Evolutionary conservation across 2,113 vertebrate genomes (phyloP).

Genomic region (Pangasianodon hypophthalmus): DNA sequence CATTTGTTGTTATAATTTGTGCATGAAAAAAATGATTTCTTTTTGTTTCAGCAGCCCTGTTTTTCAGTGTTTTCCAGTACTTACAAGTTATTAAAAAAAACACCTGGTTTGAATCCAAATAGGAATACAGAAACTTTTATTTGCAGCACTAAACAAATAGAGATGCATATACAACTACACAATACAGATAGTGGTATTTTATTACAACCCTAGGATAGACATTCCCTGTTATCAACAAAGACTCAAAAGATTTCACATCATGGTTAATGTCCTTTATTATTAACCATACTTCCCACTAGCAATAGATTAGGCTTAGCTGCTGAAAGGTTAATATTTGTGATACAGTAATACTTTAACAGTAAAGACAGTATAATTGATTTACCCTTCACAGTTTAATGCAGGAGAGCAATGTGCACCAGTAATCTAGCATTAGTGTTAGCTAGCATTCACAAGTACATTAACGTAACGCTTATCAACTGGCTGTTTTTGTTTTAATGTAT

Average conservation of each 20-base stretch:
- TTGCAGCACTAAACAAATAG: background rate
- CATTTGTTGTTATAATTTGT: no score
- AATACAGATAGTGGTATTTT: background rate
- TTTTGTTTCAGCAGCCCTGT: no score
- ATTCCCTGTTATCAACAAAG: background rate
- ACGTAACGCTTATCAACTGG: background rate
- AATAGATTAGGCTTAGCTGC: background rate
- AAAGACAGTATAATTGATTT: background rate
- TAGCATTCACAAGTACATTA: background rate
- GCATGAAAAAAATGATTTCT: no score
- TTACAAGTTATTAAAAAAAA: no score
- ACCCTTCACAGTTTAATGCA: background rate
- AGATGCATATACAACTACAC: background rate
- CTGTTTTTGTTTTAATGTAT: background rate
- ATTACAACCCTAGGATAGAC: background rate
- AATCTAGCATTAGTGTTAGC: background rate
- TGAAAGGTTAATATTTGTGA: background rate
- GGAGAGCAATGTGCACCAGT: background rate
- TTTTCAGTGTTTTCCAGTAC: background rate
- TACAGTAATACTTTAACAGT: no score
- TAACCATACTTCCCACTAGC: background rate
- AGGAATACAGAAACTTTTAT: background rate
- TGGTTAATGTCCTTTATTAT: background rate
- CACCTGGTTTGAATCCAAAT: background rate
- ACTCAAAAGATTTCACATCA: background rate